These are phyloP conservation scores for Brevimyrus niger DNA, from an alignment of 2,113 vertebrate species.

Conservation along the genomic window DNA sequence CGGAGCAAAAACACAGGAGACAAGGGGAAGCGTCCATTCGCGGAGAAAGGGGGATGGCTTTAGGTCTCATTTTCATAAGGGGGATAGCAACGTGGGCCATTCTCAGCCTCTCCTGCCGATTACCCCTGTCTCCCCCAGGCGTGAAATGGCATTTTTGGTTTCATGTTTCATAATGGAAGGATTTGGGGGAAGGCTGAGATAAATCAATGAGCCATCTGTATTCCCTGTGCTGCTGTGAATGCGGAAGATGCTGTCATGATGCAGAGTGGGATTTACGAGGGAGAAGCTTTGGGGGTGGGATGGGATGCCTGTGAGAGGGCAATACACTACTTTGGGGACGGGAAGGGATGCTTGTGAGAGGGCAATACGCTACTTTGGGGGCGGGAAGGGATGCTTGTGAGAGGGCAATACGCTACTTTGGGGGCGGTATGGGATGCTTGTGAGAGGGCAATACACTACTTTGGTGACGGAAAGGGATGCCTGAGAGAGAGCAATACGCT, in stretches of 20 bases:
- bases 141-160: background rate
- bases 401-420: background rate
- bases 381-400: background rate
- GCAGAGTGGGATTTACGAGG: background rate
- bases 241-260: constrained; percentile 13
- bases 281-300: constrained; percentile 3
- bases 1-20: background rate
- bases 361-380: background rate
- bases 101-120: background rate
- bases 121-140: background rate
- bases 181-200: constrained; percentile 7
- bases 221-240: constrained; percentile 32
- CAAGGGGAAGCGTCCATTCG: background rate
- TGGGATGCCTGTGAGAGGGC: background rate
- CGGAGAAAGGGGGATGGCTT: background rate
- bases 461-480: background rate
- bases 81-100: background rate
- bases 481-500: background rate
- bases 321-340: background rate
- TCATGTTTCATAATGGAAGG: constrained; percentile 1
- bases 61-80: background rate
- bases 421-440: background rate
- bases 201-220: constrained; percentile 32
- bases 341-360: no score
- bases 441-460: background rate